These are phyloP conservation scores for Poicephalus gulielmi DNA, from an alignment of 2,113 vertebrate genomes.

Conservation along the genomic window DNA sequence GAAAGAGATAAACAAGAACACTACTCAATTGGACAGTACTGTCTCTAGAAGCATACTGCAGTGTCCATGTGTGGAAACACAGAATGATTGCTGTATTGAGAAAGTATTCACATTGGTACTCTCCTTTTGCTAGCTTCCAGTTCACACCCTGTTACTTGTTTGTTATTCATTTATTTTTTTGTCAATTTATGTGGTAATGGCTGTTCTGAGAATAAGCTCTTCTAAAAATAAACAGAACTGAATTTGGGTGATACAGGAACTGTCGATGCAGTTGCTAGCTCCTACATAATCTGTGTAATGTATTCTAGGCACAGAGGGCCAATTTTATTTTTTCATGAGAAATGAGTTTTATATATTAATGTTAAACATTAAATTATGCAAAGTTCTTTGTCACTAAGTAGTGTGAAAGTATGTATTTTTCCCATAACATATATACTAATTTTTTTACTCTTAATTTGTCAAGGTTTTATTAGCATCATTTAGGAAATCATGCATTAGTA, in stretches of 20 bases:
- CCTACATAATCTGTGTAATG: not conserved
- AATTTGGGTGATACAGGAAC: not conserved
- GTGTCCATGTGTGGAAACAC: not conserved
- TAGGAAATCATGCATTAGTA: not conserved
- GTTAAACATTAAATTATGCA: not conserved
- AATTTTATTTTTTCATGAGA: not conserved
- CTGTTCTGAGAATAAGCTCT: not conserved
- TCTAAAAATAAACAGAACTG: constrained; percentile 8
- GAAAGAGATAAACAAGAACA: not conserved
- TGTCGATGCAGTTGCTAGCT: not conserved
- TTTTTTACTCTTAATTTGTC: not conserved
- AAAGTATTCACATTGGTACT: not conserved
- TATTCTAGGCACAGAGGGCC: not conserved
- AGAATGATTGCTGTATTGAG: not conserved
- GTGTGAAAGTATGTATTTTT: not conserved
- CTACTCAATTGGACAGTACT: not conserved
- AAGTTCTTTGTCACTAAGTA: not conserved
- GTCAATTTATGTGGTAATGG: not conserved
- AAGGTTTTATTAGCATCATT: not conserved
- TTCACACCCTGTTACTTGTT: not conserved
- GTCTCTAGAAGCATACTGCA: not conserved
- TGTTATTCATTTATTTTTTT: not conserved
- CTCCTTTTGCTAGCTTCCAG: not conserved
- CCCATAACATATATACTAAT: not conserved
- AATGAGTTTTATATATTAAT: not conserved